Conservation (phyloP, 2,888 invertebrate genomes). For the Trachelus iudaicus region DNA sequence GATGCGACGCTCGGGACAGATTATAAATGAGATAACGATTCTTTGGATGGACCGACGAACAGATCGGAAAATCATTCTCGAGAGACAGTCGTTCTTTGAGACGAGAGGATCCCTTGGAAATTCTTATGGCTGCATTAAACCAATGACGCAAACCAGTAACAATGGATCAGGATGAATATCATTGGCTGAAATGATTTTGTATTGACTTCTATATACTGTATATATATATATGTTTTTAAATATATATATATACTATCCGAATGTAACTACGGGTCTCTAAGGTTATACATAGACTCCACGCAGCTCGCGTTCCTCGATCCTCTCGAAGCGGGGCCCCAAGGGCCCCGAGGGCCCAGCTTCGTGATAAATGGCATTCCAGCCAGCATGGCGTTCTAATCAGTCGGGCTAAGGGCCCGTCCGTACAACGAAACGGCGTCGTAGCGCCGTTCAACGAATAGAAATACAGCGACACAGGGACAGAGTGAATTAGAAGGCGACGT, state of each 20-base stretch:
- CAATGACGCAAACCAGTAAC: background rate
- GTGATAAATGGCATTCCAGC: slow-evolving; percentile 45
- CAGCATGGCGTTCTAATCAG: slow-evolving; percentile 33
- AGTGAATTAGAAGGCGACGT: slow-evolving; percentile 19
- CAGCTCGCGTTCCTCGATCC: background rate
- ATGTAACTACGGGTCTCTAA: background rate
- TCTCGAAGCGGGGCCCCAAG: background rate
- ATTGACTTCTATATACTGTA: background rate
- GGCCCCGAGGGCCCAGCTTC: slow-evolving; percentile 7
- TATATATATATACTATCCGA: too few relatives aligned
- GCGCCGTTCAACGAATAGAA: slow-evolving; percentile 1
- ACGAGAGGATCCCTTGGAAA: background rate
- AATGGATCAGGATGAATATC: background rate
- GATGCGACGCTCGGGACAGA: background rate
- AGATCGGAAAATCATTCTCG: background rate
- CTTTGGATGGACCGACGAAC: background rate
- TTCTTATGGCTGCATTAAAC: background rate
- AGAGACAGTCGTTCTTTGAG: background rate
- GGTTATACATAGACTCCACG: background rate
- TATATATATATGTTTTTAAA: background rate
- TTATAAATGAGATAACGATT: background rate
- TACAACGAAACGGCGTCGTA: slow-evolving; percentile 23
- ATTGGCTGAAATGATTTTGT: background rate
- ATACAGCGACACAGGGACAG: slow-evolving; percentile 2
- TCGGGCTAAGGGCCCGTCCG: slow-evolving; percentile 27